A percentile compares a stretch with the other conserved stretches of the same genome.
Conservation (phyloP, 1,140 invertebrate species). For the Leptestheria dahalacensis region DNA sequence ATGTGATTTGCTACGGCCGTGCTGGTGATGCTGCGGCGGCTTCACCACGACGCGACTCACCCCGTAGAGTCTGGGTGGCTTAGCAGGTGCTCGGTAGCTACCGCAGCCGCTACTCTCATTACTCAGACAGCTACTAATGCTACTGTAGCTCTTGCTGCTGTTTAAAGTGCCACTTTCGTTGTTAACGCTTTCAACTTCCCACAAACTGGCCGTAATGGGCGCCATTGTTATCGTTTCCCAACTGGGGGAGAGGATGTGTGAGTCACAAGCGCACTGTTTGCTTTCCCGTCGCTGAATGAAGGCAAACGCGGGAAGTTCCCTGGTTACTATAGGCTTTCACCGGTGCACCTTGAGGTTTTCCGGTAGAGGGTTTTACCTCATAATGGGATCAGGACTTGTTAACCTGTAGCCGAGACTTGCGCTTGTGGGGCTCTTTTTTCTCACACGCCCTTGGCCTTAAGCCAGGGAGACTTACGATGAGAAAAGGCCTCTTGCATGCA, state of each 20-base stretch:
- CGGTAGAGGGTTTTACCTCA: neutral
- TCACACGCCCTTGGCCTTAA: neutral
- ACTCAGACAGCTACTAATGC: neutral
- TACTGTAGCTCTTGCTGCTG: slow-evolving; percentile 9
- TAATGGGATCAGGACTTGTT: neutral
- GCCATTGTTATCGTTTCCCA: neutral
- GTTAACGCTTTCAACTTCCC: neutral
- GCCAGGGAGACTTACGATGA: neutral
- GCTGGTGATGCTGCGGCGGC: neutral
- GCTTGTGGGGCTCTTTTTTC: neutral
- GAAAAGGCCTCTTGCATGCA: neutral
- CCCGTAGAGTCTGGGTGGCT: neutral
- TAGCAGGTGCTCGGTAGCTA: neutral
- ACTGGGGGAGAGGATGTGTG: too few relatives aligned
- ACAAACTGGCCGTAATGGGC: neutral
- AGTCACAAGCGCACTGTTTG: neutral
- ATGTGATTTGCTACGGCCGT: slow-evolving; percentile 13
- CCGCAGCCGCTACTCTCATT: neutral
- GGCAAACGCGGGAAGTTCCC: neutral
- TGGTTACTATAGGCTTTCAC: neutral
- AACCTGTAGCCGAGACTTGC: too few relatives aligned
- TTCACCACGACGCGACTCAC: neutral
- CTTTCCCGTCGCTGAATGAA: neutral
- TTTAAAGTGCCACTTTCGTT: neutral
- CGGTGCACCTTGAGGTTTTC: neutral